phyloP scores from a whole-genome alignment of 2,888 invertebrate species.

The Amphipoea lucens region DNA sequence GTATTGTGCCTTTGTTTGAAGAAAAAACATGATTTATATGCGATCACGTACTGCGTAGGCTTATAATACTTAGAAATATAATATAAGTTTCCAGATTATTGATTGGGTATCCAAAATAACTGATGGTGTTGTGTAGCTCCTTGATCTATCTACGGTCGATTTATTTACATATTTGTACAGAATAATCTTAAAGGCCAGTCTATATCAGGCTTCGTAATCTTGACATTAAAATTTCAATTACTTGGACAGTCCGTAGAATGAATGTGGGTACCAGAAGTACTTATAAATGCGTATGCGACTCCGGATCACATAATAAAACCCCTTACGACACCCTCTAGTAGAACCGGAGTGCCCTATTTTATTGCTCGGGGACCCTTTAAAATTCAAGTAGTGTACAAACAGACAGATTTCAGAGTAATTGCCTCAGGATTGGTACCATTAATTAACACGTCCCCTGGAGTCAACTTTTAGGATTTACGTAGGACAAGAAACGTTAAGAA shows the following conservation, averaged over 20 bases:
- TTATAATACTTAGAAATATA: conserved; percentile 2
- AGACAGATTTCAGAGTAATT: conserved; percentile 51
- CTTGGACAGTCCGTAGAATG: neutral
- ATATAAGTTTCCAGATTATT: neutral
- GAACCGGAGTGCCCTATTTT: conserved; percentile 17
- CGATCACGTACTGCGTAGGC: conserved; percentile 13
- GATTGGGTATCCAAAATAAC: neutral
- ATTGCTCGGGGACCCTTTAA: conserved; percentile 32
- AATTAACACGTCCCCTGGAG: conserved; percentile 49
- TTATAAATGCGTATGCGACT: conserved; percentile 23
- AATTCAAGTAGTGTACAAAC: conserved; percentile 51
- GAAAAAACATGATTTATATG: conserved; percentile 49
- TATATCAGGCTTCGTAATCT: neutral
- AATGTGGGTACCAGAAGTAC: conserved; percentile 4
- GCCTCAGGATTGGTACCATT: conserved; percentile 48
- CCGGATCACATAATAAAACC: conserved; percentile 31
- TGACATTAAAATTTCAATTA: conserved; percentile 12
- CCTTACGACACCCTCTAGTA: conserved; percentile 20
- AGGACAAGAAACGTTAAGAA: neutral
- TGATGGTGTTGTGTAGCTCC: neutral
- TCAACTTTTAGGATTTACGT: conserved; percentile 37
- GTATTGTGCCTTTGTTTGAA: conserved; percentile 54
- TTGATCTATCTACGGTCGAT: neutral
- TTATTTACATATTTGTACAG: neutral
- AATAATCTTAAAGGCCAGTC: neutral